These are phyloP conservation scores for Sebastes flavidus DNA, from an alignment of 2,797 vertebrate species.

Conservation along the genomic window DNA sequence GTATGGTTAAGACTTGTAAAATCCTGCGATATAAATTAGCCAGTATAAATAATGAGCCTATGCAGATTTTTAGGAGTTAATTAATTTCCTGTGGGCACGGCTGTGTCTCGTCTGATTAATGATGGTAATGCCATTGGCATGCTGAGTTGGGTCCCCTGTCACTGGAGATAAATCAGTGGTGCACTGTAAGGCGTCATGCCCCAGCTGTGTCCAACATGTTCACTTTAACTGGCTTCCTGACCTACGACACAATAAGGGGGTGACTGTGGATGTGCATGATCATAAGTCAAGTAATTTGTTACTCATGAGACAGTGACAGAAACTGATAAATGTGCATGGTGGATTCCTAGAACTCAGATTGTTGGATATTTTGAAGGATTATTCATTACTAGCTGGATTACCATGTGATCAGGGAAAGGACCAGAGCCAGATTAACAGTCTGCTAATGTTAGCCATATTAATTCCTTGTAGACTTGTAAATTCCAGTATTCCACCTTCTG, in stretches of 20 bases:
- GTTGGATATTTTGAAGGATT: background rate
- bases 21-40: slow-evolving; percentile 40
- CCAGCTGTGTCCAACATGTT: slow-evolving; percentile 73
- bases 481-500: background rate
- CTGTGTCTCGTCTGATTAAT: slow-evolving; percentile 78
- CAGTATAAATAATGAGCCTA: slow-evolving; percentile 61
- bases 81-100: slow-evolving; percentile 77
- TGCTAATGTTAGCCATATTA: background rate
- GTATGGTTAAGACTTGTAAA: background rate
- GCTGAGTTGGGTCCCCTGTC: slow-evolving; percentile 69
- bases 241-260: slow-evolving; percentile 45
- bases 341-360: background rate
- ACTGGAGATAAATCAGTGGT: slow-evolving; percentile 75
- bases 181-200: slow-evolving; percentile 51
- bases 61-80: slow-evolving; percentile 78
- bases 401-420: background rate
- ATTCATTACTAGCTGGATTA: background rate
- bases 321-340: background rate
- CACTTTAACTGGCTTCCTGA: slow-evolving; percentile 56
- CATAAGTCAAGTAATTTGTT: slow-evolving; percentile 47
- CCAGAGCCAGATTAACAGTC: background rate
- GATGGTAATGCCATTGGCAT: slow-evolving; percentile 65
- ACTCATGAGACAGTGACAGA: slow-evolving; percentile 10
- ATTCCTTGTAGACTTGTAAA: background rate
- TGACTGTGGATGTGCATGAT: slow-evolving; percentile 27